phyloP scores from a whole-genome alignment of 2,113 vertebrate genomes.

The Emydocephalus ijimae region DNA sequence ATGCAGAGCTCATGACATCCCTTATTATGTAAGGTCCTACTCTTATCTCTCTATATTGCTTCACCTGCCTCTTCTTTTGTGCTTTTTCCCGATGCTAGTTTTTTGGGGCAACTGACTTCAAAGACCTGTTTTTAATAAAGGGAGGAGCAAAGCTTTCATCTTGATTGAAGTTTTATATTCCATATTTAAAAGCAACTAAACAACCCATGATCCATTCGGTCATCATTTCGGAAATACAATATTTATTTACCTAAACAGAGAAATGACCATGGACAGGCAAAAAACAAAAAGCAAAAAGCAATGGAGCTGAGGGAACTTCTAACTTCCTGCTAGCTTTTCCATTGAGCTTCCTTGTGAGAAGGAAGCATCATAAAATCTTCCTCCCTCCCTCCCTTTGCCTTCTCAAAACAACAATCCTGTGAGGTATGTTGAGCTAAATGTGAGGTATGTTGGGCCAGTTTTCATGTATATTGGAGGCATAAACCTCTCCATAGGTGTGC shows the following conservation, averaged over 20 bases:
- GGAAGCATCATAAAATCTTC: not conserved
- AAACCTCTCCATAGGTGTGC: not conserved
- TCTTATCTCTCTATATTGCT: conserved; percentile 38
- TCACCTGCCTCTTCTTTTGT: conserved; percentile 25
- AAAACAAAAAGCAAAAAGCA: not conserved
- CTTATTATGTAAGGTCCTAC: conserved; percentile 36
- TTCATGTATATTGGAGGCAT: not conserved
- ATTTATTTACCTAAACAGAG: not conserved
- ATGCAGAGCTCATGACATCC: conserved; percentile 32
- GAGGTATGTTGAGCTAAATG: not conserved
- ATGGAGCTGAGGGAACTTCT: not conserved
- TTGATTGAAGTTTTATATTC: not conserved
- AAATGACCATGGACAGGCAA: not conserved
- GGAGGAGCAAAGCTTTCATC: not conserved
- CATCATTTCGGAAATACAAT: not conserved
- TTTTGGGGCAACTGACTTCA: conserved; percentile 42
- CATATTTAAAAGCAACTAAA: not conserved
- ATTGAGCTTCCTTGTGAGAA: not conserved
- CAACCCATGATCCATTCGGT: not conserved
- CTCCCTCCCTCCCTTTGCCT: not conserved
- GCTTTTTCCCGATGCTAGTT: conserved; percentile 15
- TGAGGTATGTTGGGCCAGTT: not conserved
- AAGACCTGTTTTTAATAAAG: conserved; percentile 8
- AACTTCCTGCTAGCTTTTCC: not conserved
- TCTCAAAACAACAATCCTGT: not conserved